These are phyloP conservation scores for Lithobates pipiens DNA, from an alignment of 2,797 vertebrate species.

Conservation along the genomic window DNA sequence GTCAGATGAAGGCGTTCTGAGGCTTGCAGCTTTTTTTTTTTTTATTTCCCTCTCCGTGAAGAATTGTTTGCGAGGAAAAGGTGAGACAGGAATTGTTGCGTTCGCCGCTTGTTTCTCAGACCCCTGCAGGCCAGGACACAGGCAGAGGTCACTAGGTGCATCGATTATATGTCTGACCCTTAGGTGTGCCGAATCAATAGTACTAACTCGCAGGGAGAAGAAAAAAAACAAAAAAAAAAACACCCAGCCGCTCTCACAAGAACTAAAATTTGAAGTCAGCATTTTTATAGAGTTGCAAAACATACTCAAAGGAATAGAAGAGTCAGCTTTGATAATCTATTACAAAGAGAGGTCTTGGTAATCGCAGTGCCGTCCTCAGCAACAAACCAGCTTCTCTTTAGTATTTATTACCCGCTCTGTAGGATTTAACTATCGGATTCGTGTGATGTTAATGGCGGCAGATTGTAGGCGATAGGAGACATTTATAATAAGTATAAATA, in stretches of 20 bases:
- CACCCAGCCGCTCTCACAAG: conserved; percentile 35
- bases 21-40: conserved; percentile 65
- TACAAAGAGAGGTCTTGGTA: conserved; percentile 35
- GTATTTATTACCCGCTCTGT: not conserved
- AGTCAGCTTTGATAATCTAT: conserved; percentile 37
- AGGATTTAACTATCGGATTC: not conserved
- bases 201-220: conserved; percentile 77
- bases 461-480: not conserved
- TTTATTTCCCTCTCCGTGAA: conserved; percentile 67
- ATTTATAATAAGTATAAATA: not conserved
- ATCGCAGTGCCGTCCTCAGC: conserved; percentile 20
- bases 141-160: conserved; percentile 86
- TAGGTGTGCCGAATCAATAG: conserved; percentile 93
- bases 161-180: conserved; percentile 91
- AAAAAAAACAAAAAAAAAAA: conserved; percentile 34
- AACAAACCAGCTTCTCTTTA: not conserved
- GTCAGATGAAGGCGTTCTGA: conserved; percentile 69
- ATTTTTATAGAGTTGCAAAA: conserved; percentile 20
- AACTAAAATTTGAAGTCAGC: conserved; percentile 54
- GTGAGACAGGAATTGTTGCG: conserved; percentile 73
- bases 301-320: conserved; percentile 15
- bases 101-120: conserved; percentile 77
- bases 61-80: conserved; percentile 71
- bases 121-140: conserved; percentile 78
- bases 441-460: not conserved